Evolutionary conservation across 2,888 invertebrate genomes (phyloP).

Genomic region (Steinernema carpocapsae): DNA sequence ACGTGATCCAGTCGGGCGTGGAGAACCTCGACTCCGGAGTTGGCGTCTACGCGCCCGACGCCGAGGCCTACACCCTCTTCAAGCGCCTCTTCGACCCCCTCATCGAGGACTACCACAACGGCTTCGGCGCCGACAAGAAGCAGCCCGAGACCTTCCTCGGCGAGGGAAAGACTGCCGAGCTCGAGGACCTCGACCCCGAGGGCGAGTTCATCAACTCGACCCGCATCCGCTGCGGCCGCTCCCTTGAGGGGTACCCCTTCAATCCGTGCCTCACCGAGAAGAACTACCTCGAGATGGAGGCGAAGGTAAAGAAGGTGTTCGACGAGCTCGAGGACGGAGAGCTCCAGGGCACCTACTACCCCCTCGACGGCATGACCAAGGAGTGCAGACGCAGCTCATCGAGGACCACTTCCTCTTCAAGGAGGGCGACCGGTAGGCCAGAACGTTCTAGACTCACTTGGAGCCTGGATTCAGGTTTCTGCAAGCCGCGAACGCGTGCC

Average conservation of each 20-base stretch:
- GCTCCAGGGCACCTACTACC: conserved; percentile 73
- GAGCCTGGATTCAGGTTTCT: conserved; percentile 40
- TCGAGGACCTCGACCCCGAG: too few relatives aligned
- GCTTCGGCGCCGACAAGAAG: too few relatives aligned
- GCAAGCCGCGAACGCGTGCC: conserved; percentile 68
- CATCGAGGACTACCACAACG: too few relatives aligned
- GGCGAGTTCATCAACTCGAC: conserved; percentile 52
- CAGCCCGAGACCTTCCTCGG: too few relatives aligned
- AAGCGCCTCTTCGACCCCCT: too few relatives aligned
- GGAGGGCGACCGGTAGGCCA: conserved; percentile 43
- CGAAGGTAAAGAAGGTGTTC: conserved; percentile 74
- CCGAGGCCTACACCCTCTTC: conserved; percentile 87
- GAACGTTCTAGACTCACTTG: conserved; percentile 78
- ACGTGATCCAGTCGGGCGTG: too few relatives aligned
- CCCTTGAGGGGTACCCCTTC: conserved; percentile 82
- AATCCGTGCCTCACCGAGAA: conserved; percentile 97
- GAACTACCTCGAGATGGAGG: conserved; percentile 92
- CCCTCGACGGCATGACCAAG: conserved; percentile 77
- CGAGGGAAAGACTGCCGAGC: too few relatives aligned
- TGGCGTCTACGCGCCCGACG: conserved; percentile 95
- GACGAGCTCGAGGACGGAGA: conserved; percentile 72
- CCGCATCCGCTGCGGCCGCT: conserved; percentile 82
- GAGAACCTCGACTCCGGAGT: conserved; percentile 94
- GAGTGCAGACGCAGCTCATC: conserved; percentile 92
- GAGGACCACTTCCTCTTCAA: conserved; percentile 86